These are phyloP conservation scores for Microtus richardsoni DNA, from an alignment of 2,113 vertebrate species.

Conservation along the genomic window DNA sequence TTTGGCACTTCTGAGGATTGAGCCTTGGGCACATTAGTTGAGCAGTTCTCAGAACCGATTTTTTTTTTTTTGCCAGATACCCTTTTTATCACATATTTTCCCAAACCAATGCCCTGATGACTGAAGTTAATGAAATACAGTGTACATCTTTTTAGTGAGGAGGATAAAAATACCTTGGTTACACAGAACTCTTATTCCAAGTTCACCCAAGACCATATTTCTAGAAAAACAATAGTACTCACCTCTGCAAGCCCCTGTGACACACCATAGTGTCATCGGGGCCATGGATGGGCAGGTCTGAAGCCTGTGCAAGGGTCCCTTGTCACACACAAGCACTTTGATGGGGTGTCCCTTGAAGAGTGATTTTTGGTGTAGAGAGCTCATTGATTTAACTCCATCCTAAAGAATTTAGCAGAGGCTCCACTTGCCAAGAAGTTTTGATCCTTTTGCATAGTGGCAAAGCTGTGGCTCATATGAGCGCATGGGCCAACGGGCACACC, in stretches of 20 bases:
- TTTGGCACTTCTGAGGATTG: background rate
- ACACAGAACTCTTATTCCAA: background rate
- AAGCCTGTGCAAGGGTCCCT: background rate
- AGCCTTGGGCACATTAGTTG: background rate
- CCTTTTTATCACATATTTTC: conserved; percentile 26
- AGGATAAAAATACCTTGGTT: background rate
- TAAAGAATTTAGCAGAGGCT: background rate
- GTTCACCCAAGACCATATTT: background rate
- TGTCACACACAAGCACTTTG: background rate
- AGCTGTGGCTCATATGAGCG: background rate
- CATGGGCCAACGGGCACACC: too few species aligned
- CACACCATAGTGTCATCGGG: background rate
- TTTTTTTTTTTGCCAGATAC: background rate
- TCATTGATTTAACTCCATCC: background rate
- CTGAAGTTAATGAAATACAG: background rate
- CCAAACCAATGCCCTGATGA: background rate
- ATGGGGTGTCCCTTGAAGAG: background rate
- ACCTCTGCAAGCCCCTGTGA: background rate
- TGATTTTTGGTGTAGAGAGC: background rate
- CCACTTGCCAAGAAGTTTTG: background rate
- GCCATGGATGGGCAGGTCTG: background rate
- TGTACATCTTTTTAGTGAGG: background rate
- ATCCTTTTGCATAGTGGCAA: background rate
- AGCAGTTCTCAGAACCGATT: background rate
- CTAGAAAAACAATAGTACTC: background rate